Evolutionary conservation across 2,797 vertebrate genomes (phyloP).

Genomic region (Pteropus rufus): DNA sequence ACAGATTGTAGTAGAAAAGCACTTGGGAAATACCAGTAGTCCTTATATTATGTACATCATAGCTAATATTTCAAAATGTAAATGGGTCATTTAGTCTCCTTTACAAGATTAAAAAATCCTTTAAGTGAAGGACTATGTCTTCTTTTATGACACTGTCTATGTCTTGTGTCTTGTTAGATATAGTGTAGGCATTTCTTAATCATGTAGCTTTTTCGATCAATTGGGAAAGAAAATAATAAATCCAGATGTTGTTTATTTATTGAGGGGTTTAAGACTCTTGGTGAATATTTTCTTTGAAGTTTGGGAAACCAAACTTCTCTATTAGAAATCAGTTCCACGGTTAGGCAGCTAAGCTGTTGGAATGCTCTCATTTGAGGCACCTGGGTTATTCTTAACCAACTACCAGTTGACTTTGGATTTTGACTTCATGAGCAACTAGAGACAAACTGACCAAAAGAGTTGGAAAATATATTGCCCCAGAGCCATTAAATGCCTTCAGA

Average conservation of each 20-base stretch:
- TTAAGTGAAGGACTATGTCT: neutral
- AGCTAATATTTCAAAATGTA: neutral
- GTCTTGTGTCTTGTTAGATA: neutral
- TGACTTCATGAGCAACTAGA: conserved; percentile 32
- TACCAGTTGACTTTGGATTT: neutral
- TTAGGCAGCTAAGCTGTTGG: neutral
- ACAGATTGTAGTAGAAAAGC: neutral
- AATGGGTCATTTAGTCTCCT: neutral
- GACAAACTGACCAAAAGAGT: conserved; percentile 37
- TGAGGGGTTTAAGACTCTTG: neutral
- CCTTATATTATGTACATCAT: neutral
- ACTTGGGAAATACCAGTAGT: neutral
- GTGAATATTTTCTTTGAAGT: neutral
- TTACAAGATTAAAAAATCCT: neutral
- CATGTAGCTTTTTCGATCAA: neutral
- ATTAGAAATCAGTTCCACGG: conserved; percentile 53
- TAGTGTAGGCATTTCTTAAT: neutral
- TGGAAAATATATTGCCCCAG: neutral
- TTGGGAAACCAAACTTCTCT: neutral
- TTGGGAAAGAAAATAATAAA: neutral
- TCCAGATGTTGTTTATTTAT: neutral
- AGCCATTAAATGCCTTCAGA: conserved; percentile 39
- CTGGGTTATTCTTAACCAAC: neutral
- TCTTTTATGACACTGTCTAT: neutral
- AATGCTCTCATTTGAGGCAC: neutral